Conservation (phyloP, 2,888 invertebrate genomes). For the Chrysolina americana region DNA sequence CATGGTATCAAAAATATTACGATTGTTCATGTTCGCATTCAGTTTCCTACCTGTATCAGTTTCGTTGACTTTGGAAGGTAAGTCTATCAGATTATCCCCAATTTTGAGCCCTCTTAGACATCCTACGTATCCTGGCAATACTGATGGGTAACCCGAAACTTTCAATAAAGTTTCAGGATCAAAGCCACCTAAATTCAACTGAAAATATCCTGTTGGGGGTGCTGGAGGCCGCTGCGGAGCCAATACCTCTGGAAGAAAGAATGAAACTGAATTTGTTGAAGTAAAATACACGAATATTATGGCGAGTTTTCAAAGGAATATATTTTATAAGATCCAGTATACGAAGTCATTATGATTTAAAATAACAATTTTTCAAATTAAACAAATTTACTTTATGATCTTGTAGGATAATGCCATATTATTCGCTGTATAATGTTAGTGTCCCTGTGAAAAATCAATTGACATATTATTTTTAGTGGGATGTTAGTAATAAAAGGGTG, state of each 20-base stretch:
- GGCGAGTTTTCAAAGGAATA: no score
- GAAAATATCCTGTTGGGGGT: conserved; percentile 91
- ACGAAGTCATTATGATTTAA: no score
- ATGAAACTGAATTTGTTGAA: no score
- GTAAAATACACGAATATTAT: no score
- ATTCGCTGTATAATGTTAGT: no score
- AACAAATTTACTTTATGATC: no score
- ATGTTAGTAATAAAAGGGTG: no score
- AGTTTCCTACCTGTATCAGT: conserved; percentile 75
- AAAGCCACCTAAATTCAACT: conserved; percentile 89
- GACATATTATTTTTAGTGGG: no score
- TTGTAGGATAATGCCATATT: no score
- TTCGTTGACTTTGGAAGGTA: conserved; percentile 80
- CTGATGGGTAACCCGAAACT: conserved; percentile 71
- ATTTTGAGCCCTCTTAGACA: conserved; percentile 91
- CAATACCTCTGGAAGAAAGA: conserved; percentile 78
- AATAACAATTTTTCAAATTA: no score
- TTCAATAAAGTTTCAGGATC: conserved; percentile 81
- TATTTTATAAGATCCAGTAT: no score
- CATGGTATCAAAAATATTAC: conserved; percentile 30
- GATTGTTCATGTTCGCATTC: neutral
- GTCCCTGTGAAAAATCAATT: no score
- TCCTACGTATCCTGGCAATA: conserved; percentile 85
- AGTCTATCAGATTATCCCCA: conserved; percentile 84
- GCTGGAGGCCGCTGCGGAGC: conserved; percentile 91